These are phyloP conservation scores for Ypsolopha sequella DNA, from an alignment of 2,888 invertebrate species.

Conservation along the genomic window DNA sequence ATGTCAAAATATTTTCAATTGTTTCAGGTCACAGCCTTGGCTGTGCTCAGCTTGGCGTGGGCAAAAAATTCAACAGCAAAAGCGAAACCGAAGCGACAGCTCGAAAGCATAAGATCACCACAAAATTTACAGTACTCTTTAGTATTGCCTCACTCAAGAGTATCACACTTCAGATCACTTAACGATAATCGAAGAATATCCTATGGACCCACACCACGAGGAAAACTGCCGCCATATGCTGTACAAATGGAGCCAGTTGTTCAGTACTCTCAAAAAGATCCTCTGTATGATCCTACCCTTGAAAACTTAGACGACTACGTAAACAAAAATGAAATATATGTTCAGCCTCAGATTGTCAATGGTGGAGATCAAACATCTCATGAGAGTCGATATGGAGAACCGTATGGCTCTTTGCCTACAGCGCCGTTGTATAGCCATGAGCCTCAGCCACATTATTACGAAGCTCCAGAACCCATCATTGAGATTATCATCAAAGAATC, in stretches of 20 bases:
- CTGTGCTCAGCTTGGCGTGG: conserved; percentile 64
- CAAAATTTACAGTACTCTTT: conserved; percentile 72
- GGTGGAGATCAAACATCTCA: conserved; percentile 47
- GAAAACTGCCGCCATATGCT: conserved; percentile 77
- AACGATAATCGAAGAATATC: conserved; percentile 70
- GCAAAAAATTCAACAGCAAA: conserved; percentile 59
- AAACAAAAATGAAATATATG: conserved; percentile 58
- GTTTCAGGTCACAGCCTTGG: conserved; percentile 70
- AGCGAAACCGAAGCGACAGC: conserved; percentile 66
- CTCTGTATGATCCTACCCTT: conserved; percentile 74
- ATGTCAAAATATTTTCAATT: conserved; percentile 32
- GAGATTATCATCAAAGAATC: conserved; percentile 94
- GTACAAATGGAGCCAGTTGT: conserved; percentile 86
- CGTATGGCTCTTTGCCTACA: conserved; percentile 50
- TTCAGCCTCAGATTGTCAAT: conserved; percentile 59
- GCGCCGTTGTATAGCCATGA: conserved; percentile 63
- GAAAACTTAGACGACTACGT: conserved; percentile 59
- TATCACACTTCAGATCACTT: conserved; percentile 61
- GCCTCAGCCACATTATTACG: conserved; percentile 69
- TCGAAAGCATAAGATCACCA: conserved; percentile 66
- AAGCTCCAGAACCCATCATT: conserved; percentile 90
- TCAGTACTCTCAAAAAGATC: conserved; percentile 85
- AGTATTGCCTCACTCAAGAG: conserved; percentile 69
- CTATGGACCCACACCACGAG: conserved; percentile 50
- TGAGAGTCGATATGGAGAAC: conserved; percentile 59